phyloP scores from a whole-genome alignment of 2,797 vertebrate species.

The Smutsia gigantea region DNA sequence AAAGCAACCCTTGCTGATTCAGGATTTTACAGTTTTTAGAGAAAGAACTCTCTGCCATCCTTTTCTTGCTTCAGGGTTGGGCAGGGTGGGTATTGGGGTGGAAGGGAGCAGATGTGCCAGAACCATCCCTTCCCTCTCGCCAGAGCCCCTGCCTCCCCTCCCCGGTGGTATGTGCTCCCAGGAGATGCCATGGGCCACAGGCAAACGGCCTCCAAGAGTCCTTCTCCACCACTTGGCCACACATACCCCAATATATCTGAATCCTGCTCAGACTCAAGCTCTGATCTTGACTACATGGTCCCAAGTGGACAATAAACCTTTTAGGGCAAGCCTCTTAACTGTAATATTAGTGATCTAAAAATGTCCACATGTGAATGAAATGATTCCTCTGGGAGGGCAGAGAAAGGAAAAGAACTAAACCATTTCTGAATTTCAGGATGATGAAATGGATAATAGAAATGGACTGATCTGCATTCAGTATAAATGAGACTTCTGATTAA shows the following conservation, averaged over 20 bases:
- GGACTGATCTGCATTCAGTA: neutral
- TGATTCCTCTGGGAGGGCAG: neutral
- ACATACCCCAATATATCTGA: neutral
- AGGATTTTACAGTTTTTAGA: neutral
- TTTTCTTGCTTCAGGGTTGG: neutral
- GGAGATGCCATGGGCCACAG: neutral
- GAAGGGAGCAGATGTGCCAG: neutral
- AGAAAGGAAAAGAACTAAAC: conserved; percentile 21
- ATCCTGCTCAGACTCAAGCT: neutral
- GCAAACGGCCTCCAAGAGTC: neutral
- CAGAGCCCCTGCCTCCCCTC: rapidly evolving
- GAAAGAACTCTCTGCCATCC: neutral
- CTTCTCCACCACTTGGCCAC: neutral
- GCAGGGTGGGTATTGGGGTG: neutral
- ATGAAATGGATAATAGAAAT: neutral
- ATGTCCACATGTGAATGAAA: neutral
- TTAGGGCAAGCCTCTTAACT: neutral
- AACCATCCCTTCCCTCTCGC: neutral
- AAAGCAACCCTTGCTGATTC: neutral
- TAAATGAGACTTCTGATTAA: neutral
- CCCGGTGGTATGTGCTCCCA: neutral
- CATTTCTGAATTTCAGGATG: conserved; percentile 2
- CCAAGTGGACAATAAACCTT: neutral
- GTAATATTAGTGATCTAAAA: neutral
- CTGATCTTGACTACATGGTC: neutral